Conservation (phyloP, 2,888 invertebrate genomes). For the Arge pagana region DNA sequence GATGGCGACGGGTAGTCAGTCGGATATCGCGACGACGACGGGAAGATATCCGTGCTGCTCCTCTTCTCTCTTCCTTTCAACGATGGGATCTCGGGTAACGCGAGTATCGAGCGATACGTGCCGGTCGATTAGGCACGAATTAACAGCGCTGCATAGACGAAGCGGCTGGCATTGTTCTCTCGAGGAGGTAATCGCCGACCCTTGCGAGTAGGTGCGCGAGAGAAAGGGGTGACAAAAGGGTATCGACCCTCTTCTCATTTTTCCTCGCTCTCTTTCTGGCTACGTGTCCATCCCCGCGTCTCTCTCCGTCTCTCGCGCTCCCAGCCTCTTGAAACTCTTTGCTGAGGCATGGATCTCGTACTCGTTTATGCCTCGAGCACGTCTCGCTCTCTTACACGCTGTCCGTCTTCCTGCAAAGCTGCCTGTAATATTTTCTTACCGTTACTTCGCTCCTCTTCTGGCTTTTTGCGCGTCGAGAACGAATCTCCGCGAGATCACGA, state of each 20-base stretch:
- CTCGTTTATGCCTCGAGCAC: constrained; percentile 21
- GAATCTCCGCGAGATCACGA: too few species aligned
- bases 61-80: too few species aligned
- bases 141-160: constrained; percentile 16
- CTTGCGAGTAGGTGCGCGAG: constrained; percentile 1
- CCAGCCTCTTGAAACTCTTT: constrained; percentile 12
- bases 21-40: too few species aligned
- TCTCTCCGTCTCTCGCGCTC: too few species aligned
- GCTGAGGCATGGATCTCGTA: constrained; percentile 20
- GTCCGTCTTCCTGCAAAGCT: too few species aligned
- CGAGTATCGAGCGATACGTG: too few species aligned
- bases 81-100: too few species aligned
- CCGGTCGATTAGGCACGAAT: constrained; percentile 16
- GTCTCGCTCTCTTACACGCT: constrained; percentile 13
- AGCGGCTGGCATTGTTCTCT: constrained; percentile 11
- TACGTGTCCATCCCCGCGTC: too few species aligned
- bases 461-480: neutral
- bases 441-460: neutral
- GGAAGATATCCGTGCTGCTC: too few species aligned
- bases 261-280: too few species aligned
- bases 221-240: constrained; percentile 13
- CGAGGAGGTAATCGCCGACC: constrained; percentile 14
- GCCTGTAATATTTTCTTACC: too few species aligned
- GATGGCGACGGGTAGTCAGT: too few species aligned
- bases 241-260: constrained; percentile 20